These are phyloP conservation scores for Eupithecia inturbata DNA, from an alignment of 2,888 invertebrate species.

Conservation along the genomic window DNA sequence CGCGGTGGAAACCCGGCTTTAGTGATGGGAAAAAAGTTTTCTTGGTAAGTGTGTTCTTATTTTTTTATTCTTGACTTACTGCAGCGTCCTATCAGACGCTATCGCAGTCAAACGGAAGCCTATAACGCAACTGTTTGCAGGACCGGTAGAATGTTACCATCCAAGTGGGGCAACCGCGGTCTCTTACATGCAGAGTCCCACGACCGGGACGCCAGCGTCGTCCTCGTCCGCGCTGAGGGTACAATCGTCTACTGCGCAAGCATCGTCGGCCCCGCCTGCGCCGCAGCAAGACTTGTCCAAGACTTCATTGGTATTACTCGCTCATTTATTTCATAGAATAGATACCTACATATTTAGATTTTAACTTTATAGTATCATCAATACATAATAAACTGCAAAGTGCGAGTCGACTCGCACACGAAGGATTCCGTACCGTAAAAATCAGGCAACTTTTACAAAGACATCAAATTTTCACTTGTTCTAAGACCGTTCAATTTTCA, in stretches of 20 bases:
- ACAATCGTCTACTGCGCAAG: slow-evolving; percentile 70
- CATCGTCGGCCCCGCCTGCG: slow-evolving; percentile 72
- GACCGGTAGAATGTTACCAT: slow-evolving; percentile 80
- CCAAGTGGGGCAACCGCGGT: slow-evolving; percentile 66
- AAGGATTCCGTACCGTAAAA: too few species aligned
- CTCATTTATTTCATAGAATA: too few species aligned
- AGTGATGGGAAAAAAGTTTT: background rate
- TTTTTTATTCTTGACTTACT: background rate
- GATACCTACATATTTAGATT: too few species aligned
- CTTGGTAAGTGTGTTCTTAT: background rate
- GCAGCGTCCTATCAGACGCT: background rate
- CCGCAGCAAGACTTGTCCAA: slow-evolving; percentile 76
- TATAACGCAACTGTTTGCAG: slow-evolving; percentile 45
- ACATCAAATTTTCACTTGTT: too few species aligned
- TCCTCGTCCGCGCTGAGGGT: slow-evolving; percentile 66
- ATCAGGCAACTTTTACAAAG: too few species aligned
- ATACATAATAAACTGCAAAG: too few species aligned
- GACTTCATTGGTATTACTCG: slow-evolving; percentile 68
- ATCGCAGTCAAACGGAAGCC: background rate
- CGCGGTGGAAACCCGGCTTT: background rate
- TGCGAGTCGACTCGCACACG: too few species aligned
- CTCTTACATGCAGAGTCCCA: slow-evolving; percentile 65
- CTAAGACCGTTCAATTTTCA: too few species aligned
- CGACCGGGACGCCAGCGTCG: slow-evolving; percentile 65
- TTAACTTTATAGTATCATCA: too few species aligned